Percentiles rank a stretch among this genome's conserved stretches.
phyloP scores from a whole-genome alignment of 2,888 invertebrate species.

The Penaeus monodon region DNA sequence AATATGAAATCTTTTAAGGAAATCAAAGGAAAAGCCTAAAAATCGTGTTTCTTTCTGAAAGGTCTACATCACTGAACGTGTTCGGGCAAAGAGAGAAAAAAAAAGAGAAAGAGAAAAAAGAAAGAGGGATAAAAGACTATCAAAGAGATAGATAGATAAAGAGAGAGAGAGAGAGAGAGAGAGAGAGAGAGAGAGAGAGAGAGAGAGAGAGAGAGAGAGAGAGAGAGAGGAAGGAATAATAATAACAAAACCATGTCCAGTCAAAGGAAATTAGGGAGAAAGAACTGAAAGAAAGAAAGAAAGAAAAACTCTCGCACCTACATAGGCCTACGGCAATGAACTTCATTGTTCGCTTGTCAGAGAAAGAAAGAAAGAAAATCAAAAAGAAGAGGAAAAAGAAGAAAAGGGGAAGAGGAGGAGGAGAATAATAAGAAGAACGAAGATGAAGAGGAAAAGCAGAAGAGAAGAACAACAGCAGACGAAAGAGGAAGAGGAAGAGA shows the following conservation, averaged over 20 bases:
- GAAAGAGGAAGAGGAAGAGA: no score
- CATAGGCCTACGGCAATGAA: neutral
- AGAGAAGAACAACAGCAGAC: neutral
- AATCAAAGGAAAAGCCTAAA: no score
- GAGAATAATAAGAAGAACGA: neutral
- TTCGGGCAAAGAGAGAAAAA: neutral
- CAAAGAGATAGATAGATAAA: neutral
- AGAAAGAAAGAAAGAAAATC: neutral
- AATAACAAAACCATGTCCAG: no score
- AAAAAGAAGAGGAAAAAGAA: neutral
- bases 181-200: constrained; percentile 2
- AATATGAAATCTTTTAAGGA: no score
- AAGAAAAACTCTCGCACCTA: no score
- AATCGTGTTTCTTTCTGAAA: no score
- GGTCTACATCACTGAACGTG: no score
- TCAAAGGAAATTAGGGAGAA: no score
- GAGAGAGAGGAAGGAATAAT: neutral
- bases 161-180: constrained; percentile 10
- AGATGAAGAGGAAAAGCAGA: neutral
- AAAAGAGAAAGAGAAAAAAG: neutral
- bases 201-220: constrained; percentile 9
- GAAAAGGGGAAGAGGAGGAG: neutral
- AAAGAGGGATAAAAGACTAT: neutral
- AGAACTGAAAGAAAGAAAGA: no score
- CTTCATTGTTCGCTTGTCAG: no score